Conservation (phyloP, 2,888 invertebrate species). For the Clunio marinus region DNA sequence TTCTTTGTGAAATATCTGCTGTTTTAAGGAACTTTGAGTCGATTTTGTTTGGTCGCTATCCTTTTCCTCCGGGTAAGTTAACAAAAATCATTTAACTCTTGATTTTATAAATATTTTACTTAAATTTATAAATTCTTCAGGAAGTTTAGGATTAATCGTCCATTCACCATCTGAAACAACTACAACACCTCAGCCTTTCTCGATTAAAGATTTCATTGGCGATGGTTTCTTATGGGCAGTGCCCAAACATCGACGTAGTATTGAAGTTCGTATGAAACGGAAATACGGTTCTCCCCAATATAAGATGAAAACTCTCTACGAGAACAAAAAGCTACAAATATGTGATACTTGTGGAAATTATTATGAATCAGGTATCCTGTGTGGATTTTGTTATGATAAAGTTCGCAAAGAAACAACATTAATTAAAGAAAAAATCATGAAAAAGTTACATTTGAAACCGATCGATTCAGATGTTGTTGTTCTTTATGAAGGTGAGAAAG, state of each 20-base stretch:
- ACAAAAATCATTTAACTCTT: background rate
- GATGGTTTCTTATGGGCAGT: conserved; percentile 78
- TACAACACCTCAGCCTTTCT: conserved; percentile 48
- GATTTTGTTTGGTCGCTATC: conserved; percentile 43
- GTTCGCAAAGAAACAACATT: conserved; percentile 74
- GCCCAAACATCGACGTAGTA: conserved; percentile 70
- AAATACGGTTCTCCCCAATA: conserved; percentile 68
- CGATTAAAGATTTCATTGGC: conserved; percentile 62
- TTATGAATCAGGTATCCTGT: conserved; percentile 72
- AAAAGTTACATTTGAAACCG: conserved; percentile 62
- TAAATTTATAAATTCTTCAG: too few species aligned
- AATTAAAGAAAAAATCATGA: conserved; percentile 68
- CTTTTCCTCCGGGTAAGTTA: conserved; percentile 40
- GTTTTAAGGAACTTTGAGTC: background rate
- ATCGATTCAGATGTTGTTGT: conserved; percentile 82
- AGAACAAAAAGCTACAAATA: conserved; percentile 68
- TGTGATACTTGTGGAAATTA: conserved; percentile 82
- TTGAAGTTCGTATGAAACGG: conserved; percentile 69
- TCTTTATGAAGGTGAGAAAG: conserved; percentile 76
- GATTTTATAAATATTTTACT: background rate
- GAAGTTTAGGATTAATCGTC: background rate
- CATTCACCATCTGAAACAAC: background rate
- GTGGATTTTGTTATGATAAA: conserved; percentile 81
- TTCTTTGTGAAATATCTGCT: conserved; percentile 21
- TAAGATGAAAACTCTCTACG: conserved; percentile 64